Percentiles rank a stretch among this genome's conserved stretches.
Conservation (phyloP, 2,888 invertebrate genomes). For the Microplitis manilae region DNA sequence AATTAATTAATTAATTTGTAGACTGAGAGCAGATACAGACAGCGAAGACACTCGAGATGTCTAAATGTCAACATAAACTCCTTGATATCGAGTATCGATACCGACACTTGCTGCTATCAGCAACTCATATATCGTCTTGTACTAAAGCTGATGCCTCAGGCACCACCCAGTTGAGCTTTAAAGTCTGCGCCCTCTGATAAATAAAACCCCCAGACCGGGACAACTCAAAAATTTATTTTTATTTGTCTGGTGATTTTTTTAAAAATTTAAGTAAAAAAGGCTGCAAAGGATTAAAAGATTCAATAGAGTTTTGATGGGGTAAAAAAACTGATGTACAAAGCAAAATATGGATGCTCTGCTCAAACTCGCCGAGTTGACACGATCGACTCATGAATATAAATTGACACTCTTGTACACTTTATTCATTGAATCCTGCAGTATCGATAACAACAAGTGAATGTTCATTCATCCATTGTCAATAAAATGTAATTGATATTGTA, state of each 20-base stretch:
- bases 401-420: not conserved
- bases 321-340: not conserved
- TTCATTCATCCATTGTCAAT: not conserved
- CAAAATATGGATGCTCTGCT: not conserved
- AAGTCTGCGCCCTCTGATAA: too few species aligned
- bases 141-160: too few species aligned
- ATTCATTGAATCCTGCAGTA: not conserved
- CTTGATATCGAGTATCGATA: too few species aligned
- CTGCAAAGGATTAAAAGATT: not conserved
- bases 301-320: not conserved
- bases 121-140: too few species aligned
- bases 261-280: not conserved
- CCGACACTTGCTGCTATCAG: too few species aligned
- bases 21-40: too few species aligned
- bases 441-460: not conserved
- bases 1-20: conserved; percentile 34
- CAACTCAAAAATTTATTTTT: not conserved
- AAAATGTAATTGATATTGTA: conserved; percentile 12
- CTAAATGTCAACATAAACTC: not conserved
- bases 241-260: not conserved
- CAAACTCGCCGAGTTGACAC: not conserved
- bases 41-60: too few species aligned
- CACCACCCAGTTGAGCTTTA: too few species aligned
- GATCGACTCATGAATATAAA: not conserved
- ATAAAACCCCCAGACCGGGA: too few species aligned